Conservation (phyloP, 1,140 invertebrate genomes). For the Neomicropteryx cornuta region DNA sequence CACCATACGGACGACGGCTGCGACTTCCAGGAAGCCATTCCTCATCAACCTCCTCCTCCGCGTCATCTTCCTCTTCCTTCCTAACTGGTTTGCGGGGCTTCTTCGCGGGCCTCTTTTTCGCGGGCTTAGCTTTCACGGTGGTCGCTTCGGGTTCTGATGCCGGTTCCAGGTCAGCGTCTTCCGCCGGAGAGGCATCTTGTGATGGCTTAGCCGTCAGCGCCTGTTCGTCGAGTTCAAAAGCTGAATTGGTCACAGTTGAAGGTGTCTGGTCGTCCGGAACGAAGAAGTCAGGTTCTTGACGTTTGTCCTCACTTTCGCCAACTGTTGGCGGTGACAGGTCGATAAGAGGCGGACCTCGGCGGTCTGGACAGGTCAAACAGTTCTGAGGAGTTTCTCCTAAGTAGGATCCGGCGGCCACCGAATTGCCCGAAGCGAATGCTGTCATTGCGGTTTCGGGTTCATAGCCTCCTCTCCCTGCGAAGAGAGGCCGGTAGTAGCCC, state of each 20-base stretch:
- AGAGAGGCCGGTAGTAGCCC: constrained; percentile 13
- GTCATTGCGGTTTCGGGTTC: constrained; percentile 12
- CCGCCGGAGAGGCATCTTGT: constrained; percentile 17
- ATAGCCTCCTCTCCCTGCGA: constrained; percentile 9
- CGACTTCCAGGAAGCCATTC: constrained; percentile 22
- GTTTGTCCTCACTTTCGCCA: constrained; percentile 2
- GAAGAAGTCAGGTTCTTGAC: constrained; percentile 9
- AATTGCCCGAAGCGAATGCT: constrained; percentile 15
- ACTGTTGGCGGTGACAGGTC: constrained; percentile 1
- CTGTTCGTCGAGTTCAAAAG: constrained; percentile 12
- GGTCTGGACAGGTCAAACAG: constrained; percentile 1
- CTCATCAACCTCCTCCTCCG: constrained; percentile 31
- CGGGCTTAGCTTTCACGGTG: constrained; percentile 23
- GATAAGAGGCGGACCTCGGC: constrained; percentile 9
- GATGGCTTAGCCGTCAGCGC: constrained; percentile 20
- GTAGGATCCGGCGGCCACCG: constrained; percentile 14
- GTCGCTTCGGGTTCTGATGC: constrained; percentile 6
- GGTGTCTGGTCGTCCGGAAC: constrained; percentile 3
- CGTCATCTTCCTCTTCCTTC: constrained; percentile 27
- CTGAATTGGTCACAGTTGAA: constrained; percentile 3
- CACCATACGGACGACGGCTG: constrained; percentile 25
- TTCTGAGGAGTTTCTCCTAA: no score
- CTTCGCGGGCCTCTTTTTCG: constrained; percentile 25
- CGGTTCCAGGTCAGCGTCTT: constrained; percentile 2
- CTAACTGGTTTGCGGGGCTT: no score